Base-by-base conservation (phyloP, 1,140 invertebrate species). In the Chrysomallon squamiferum region DNA sequence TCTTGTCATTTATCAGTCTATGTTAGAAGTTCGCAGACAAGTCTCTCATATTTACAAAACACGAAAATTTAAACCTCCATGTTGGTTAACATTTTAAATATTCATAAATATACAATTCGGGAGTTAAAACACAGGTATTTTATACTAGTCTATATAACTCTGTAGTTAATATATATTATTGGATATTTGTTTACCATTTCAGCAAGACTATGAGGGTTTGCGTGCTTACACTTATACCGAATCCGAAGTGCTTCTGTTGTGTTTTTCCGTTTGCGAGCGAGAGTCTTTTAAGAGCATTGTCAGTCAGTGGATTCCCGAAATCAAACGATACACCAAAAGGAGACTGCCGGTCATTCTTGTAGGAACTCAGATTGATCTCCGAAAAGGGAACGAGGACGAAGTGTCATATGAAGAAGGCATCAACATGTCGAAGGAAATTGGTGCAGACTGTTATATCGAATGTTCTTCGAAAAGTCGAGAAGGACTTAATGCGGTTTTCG, bases 161-260 rank as follows among this genome's bases (percentile, higher is more conserved):
- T n/a, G n/a, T n/a, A n/a, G n/a, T n/a, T n/a, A n/a, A n/a, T n/a
- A n/a, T n/a, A n/a, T n/a, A n/a, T n/a, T n/a, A n/a, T n/a, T n/a
- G n/a, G n/a, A n/a, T n/a, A n/a, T n/a, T n/a, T n/a, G n/a, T n/a
- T n/a, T n/a, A n/a, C n/a, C n/a, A 62, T 60, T 66, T 18, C 77
- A 81, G 74, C 94, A 96, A 87, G 94, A 96, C 87, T 96, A 96
- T 80, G 94, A 96, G 84, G 89, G 95, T 71, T 87, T 98, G 49
- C 88, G 95, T 79, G 95, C 95, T 13, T 88, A 97, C 15, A 95
- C 93, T 32, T 99, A 99, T 87, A 95, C 95, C 74, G 95, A 97
- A 85, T 98, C 95, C 33, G 96, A 99, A 86, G 96, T 99, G 59
- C 98, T 99, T 87, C 91, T 99, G 69, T 95, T 99, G 41, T 99